A percentile compares a stretch with the other conserved stretches of the same genome.
Evolutionary conservation across 92 coral and sea anemone genomes (phyloP).

Genomic region (Epizoanthus illoricatus): DNA sequence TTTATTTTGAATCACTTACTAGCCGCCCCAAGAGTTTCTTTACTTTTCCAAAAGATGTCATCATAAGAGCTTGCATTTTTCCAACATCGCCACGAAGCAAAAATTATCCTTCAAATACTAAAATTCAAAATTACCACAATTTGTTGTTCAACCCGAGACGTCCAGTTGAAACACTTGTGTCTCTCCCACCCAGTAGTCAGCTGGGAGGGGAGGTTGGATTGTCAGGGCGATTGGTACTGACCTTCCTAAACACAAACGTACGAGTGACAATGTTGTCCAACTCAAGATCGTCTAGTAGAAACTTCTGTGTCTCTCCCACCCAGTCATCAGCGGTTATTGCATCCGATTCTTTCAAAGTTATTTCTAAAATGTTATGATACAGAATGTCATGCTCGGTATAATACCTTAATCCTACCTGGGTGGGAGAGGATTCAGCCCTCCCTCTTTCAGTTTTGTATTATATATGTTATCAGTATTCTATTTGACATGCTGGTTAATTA

Average conservation of each 20-base stretch:
- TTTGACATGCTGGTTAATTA: too few species aligned
- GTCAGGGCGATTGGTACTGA: neutral
- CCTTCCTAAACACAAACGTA: constrained; percentile 64
- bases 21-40: too few species aligned
- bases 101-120: too few species aligned
- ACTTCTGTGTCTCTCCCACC: constrained; percentile 55
- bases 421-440: neutral
- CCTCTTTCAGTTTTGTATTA: too few species aligned
- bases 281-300: constrained; percentile 56
- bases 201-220: neutral
- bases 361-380: constrained; percentile 38
- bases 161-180: constrained; percentile 57
- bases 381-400: neutral
- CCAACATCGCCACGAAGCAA: too few species aligned
- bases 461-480: too few species aligned
- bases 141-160: constrained; percentile 42
- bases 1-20: too few species aligned
- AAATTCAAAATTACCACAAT: neutral
- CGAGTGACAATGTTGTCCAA: constrained; percentile 22
- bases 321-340: constrained; percentile 45
- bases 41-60: too few species aligned
- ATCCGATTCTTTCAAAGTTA: constrained; percentile 66
- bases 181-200: constrained; percentile 54
- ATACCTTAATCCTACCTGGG: neutral
- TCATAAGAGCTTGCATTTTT: too few species aligned